Percentiles rank a stretch among this genome's conserved stretches.
phyloP scores from a whole-genome alignment of 2,888 invertebrate species.

The Pecten maximus region DNA sequence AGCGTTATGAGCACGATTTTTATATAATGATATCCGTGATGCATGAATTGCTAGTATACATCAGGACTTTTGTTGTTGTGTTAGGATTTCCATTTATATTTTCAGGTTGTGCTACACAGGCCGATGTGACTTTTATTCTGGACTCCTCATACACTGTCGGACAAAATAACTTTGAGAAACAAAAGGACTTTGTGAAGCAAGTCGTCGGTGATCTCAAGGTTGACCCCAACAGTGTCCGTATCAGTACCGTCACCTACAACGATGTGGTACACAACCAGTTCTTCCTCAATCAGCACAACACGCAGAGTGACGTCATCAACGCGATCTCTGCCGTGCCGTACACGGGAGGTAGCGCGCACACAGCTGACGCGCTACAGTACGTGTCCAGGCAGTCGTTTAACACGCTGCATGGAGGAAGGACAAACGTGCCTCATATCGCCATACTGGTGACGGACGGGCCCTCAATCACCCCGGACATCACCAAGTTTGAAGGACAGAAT shows the following conservation, averaged over 20 bases:
- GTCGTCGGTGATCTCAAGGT: conserved; percentile 69
- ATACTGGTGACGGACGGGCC: conserved; percentile 70
- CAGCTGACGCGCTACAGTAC: conserved; percentile 69
- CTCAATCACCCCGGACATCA: conserved; percentile 64
- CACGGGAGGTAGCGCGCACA: conserved; percentile 66
- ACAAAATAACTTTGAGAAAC: conserved; percentile 66
- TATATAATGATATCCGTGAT: too few relatives aligned
- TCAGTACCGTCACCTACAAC: conserved; percentile 69
- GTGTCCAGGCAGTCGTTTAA: conserved; percentile 69
- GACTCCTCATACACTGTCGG: conserved; percentile 72
- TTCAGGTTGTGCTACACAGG: conserved; percentile 72
- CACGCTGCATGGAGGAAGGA: conserved; percentile 68
- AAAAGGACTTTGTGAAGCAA: conserved; percentile 70
- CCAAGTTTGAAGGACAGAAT: conserved; percentile 68
- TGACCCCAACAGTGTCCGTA: conserved; percentile 65
- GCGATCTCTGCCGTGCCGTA: conserved; percentile 68
- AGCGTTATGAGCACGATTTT: too few relatives aligned
- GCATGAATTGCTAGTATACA: too few relatives aligned
- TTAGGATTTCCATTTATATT: conserved; percentile 9
- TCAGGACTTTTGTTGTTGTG: background rate
- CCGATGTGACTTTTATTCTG: conserved; percentile 72
- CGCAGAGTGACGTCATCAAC: conserved; percentile 60
- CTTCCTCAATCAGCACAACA: conserved; percentile 68
- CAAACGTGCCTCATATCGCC: conserved; percentile 65
- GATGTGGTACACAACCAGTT: conserved; percentile 67